phyloP scores from a whole-genome alignment of 2,113 vertebrate genomes.

The Rhinopomastus cyanomelas region DNA sequence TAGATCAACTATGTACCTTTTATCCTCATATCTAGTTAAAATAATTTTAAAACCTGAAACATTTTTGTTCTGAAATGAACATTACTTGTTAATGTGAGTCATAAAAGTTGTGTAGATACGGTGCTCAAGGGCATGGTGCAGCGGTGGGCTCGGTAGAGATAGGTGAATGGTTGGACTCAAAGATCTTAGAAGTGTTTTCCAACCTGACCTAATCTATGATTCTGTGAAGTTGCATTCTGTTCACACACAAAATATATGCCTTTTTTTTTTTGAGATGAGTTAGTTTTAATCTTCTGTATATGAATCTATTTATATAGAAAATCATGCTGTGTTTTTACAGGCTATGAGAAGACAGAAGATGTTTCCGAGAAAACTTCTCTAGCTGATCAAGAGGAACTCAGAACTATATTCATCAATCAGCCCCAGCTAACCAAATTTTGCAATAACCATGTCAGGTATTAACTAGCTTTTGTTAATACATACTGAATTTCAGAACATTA shows the following conservation, averaged over 20 bases:
- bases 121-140: no score
- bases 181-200: no score
- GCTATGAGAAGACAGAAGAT: slow-evolving; percentile 96
- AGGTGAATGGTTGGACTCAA: no score
- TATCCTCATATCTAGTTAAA: neutral
- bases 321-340: slow-evolving; percentile 71
- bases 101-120: no score
- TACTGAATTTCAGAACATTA: neutral
- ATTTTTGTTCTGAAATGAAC: neutral
- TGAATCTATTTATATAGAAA: neutral
- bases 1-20: neutral
- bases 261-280: neutral
- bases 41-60: neutral
- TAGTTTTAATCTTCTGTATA: neutral
- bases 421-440: slow-evolving; percentile 95
- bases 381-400: slow-evolving; percentile 93
- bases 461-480: neutral
- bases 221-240: neutral
- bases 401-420: slow-evolving; percentile 94
- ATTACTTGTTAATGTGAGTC: neutral
- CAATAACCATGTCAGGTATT: slow-evolving; percentile 94
- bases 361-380: slow-evolving; percentile 91
- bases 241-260: neutral
- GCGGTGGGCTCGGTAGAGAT: no score
- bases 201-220: no score